Evolutionary conservation across 2,888 invertebrate genomes (phyloP), one percentile per base, ranked within the genome.

Genomic region (Agrenia bidenticulata): DNA sequence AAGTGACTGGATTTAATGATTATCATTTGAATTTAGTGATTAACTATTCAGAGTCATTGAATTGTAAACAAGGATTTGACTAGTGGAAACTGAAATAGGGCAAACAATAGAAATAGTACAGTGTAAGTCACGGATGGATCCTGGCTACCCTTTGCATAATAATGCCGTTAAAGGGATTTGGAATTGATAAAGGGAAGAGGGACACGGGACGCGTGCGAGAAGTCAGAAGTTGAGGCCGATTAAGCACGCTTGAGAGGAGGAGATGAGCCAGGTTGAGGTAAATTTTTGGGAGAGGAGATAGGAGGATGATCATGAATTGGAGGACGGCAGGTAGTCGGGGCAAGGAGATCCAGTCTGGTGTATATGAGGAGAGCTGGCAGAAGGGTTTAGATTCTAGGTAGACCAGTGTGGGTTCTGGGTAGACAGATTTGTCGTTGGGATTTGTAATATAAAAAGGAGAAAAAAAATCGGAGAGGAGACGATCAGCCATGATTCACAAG

Each of bases 221-320:
- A 67, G 69, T 67, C 67, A 69, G 65, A 54, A 64, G 64, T 63
- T 72, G 72, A 64, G 69, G 69, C n/a, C 65, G 72, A 69, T 72
- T 69, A 67, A 61, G 50, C 17, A 58, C 58, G 58, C 21, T 58
- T 58, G 58, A 45, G 45, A 9, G 45, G 19, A 58, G 15, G 21
- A 23, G 51, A 51, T 51, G 51, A 55, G 55, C 41, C 49, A 26
- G 24, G 61, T 53, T 24, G 61, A 56, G 62, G 54, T 32, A 32
- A n/a, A 24, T 54, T 26, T 32, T 26, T 32, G 13, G 15, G 19
- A 23, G 61, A 41, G 42, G 51, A 53, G 39, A 64, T 51, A 60
- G 26, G 66, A 60, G 64, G 66, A n/a, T n/a, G 60, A 64, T 61
- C 67, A 67, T 63, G 67, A 70, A 32, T 65, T 59, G 64, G 65